Conservation (phyloP, 2,888 invertebrate species). For the Microplitis manilae region DNA sequence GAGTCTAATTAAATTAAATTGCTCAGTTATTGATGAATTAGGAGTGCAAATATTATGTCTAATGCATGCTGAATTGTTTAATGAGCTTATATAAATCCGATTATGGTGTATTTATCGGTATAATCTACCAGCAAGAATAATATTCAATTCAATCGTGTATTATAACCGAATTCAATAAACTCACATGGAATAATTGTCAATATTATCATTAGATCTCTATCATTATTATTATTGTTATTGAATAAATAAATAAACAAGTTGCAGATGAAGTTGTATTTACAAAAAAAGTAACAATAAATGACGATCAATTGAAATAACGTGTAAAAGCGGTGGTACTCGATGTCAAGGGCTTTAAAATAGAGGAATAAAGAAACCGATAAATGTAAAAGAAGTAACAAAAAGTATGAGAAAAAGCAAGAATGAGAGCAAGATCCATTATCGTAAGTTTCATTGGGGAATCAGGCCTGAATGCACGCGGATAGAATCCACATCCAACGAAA, state of each 20-base stretch:
- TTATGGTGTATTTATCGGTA: neutral
- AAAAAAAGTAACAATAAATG: neutral
- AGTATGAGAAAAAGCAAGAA: neutral
- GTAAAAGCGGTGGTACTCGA: neutral
- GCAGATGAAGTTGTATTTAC: no score
- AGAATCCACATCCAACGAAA: conserved; percentile 1
- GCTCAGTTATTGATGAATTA: no score
- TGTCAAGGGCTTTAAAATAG: neutral
- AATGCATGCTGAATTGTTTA: neutral
- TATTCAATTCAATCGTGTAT: neutral
- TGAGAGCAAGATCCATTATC: conserved; percentile 36
- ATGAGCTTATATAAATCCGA: neutral
- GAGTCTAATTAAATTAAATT: no score
- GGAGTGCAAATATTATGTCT: neutral
- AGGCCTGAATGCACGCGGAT: conserved; percentile 31
- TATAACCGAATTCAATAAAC: neutral
- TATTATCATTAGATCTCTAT: no score
- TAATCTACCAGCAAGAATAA: neutral
- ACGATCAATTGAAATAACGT: neutral
- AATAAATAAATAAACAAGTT: no score
- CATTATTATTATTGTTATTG: no score
- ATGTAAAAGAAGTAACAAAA: neutral
- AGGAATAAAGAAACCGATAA: neutral
- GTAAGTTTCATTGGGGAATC: conserved; percentile 35
- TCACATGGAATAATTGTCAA: neutral